These are phyloP conservation scores for Nymphicus hollandicus DNA, from an alignment of 2,113 vertebrate species.

Conservation along the genomic window DNA sequence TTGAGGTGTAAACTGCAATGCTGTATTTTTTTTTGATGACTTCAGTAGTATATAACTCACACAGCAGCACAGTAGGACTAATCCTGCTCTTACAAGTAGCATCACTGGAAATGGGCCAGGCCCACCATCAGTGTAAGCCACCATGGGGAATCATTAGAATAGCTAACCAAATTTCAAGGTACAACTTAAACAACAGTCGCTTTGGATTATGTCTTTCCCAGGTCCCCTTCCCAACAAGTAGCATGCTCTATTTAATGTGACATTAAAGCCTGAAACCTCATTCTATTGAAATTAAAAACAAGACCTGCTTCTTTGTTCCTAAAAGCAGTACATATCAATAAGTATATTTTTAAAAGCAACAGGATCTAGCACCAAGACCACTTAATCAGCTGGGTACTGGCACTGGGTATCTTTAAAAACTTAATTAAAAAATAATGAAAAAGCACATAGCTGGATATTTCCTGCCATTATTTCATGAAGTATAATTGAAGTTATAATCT, in stretches of 20 bases:
- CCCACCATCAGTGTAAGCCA: not conserved
- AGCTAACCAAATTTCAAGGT: not conserved
- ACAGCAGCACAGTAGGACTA: not conserved
- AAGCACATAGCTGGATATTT: conserved; percentile 1
- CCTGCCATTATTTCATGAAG: conserved; percentile 1
- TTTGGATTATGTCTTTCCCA: not conserved
- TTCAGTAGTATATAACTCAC: not conserved
- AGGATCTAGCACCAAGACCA: not conserved
- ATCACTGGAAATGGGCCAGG: not conserved
- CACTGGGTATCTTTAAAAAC: not conserved
- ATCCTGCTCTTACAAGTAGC: not conserved
- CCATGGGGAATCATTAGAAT: not conserved
- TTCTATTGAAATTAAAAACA: not conserved
- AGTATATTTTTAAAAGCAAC: not conserved
- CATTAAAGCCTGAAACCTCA: not conserved
- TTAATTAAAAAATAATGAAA: conserved; percentile 18
- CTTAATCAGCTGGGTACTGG: not conserved
- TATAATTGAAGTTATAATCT: not conserved
- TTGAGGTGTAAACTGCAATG: not conserved
- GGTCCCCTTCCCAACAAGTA: not conserved
- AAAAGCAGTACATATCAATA: not conserved
- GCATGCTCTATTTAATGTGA: not conserved
- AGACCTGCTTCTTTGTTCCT: not conserved
- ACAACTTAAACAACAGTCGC: not conserved
- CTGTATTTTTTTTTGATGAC: too few relatives aligned